Conservation (phyloP, 1,140 invertebrate species). For the Oscheius sp. region DNA sequence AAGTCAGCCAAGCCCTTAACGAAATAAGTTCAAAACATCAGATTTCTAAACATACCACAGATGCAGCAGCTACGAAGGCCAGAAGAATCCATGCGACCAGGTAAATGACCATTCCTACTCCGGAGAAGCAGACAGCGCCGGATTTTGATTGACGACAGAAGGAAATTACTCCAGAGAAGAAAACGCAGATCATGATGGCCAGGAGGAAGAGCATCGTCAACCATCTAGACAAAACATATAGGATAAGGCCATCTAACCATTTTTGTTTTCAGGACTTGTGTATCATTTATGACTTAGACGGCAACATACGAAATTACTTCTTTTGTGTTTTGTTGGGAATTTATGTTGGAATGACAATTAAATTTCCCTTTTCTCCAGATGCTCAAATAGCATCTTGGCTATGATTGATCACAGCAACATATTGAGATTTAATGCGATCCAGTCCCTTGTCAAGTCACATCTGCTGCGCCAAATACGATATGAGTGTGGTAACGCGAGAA, state of each 20-base stretch:
- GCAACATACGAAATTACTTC: too few species aligned
- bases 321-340: too few species aligned
- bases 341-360: too few species aligned
- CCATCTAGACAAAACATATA: too few species aligned
- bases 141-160: slow-evolving; percentile 43
- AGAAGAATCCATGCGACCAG: slow-evolving; percentile 35
- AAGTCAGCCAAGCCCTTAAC: slow-evolving; percentile 39
- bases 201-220: slow-evolving; percentile 29
- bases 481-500: slow-evolving; percentile 7
- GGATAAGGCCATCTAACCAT: too few species aligned
- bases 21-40: neutral
- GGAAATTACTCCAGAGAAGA: slow-evolving; percentile 40
- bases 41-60: slow-evolving; percentile 27
- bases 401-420: too few species aligned
- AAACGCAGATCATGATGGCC: slow-evolving; percentile 38
- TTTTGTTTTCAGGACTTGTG: too few species aligned
- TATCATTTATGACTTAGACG: too few species aligned
- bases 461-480: neutral
- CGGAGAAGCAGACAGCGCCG: slow-evolving; percentile 38
- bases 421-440: too few species aligned
- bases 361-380: too few species aligned
- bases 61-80: slow-evolving; percentile 12
- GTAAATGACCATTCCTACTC: slow-evolving; percentile 41
- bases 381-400: too few species aligned
- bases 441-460: neutral